phyloP scores from a whole-genome alignment of 2,113 vertebrate species.

The Rhinolophus sinicus region DNA sequence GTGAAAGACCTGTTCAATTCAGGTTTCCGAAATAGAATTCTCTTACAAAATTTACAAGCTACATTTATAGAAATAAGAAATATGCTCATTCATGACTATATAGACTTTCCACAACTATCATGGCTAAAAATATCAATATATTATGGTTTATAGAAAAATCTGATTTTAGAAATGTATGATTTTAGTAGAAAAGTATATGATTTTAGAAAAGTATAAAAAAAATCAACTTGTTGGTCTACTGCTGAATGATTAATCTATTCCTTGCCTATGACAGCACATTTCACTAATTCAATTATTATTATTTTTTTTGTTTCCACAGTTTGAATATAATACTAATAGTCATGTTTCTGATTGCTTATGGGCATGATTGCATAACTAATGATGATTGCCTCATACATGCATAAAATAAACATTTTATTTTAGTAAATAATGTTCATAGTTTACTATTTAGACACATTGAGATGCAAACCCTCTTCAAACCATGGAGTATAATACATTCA shows the following conservation, averaged over 20 bases:
- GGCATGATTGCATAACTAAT: background rate
- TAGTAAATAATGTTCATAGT: background rate
- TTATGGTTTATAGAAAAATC: background rate
- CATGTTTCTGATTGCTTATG: background rate
- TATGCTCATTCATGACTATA: background rate
- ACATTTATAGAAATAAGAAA: background rate
- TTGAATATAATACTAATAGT: background rate
- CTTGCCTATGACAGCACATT: background rate
- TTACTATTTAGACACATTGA: background rate
- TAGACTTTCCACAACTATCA: background rate
- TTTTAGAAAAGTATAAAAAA: background rate
- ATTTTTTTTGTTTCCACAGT: background rate
- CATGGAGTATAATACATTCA: background rate
- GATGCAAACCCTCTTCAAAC: background rate
- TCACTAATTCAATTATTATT: background rate
- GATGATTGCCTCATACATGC: background rate
- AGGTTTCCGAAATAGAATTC: background rate
- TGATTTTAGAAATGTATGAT: background rate
- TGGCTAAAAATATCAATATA: background rate
- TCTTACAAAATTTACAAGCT: background rate
- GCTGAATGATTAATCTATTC: background rate
- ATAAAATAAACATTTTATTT: background rate
- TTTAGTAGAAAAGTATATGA: background rate
- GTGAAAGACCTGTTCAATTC: background rate
- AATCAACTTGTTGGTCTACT: background rate